Evolutionary conservation across 1,140 invertebrate genomes (phyloP).

Genomic region (Scaptodrosophila lebanonensis): DNA sequence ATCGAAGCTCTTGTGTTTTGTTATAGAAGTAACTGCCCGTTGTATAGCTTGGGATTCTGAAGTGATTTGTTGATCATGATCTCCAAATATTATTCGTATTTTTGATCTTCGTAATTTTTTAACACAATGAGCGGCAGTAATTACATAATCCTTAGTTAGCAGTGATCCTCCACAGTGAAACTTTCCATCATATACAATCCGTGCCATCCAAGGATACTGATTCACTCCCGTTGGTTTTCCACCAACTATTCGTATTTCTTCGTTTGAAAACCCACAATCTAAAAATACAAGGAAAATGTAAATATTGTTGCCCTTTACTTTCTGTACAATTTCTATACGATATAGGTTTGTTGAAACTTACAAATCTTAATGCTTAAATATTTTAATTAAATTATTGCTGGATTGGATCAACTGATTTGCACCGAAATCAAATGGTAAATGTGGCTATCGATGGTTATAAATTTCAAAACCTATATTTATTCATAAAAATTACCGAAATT

Average conservation of each 20-base stretch:
- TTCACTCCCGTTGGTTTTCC: slow-evolving; percentile 87
- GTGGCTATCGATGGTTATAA: no score
- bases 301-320: no score
- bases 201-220: slow-evolving; percentile 91
- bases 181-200: slow-evolving; percentile 87
- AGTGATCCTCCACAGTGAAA: slow-evolving; percentile 94
- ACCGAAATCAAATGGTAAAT: no score
- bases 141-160: slow-evolving; percentile 84
- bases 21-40: slow-evolving; percentile 86
- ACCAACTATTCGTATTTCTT: slow-evolving; percentile 83
- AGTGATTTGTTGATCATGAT: slow-evolving; percentile 88
- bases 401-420: no score
- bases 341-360: no score
- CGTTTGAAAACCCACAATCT: slow-evolving; percentile 85
- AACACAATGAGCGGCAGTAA: slow-evolving; percentile 85
- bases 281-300: slow-evolving; percentile 37
- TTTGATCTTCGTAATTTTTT: slow-evolving; percentile 86
- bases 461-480: no score
- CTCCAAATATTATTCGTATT: slow-evolving; percentile 87
- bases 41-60: slow-evolving; percentile 86
- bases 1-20: slow-evolving; percentile 89
- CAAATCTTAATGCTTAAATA: no score
- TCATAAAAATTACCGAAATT: no score
- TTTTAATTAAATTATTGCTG: no score
- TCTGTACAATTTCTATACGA: no score